Percentiles rank a stretch among this genome's conserved stretches.
These are phyloP conservation scores for Salvelinus namaycush DNA, from an alignment of 2,113 vertebrate genomes.

Conservation along the genomic window DNA sequence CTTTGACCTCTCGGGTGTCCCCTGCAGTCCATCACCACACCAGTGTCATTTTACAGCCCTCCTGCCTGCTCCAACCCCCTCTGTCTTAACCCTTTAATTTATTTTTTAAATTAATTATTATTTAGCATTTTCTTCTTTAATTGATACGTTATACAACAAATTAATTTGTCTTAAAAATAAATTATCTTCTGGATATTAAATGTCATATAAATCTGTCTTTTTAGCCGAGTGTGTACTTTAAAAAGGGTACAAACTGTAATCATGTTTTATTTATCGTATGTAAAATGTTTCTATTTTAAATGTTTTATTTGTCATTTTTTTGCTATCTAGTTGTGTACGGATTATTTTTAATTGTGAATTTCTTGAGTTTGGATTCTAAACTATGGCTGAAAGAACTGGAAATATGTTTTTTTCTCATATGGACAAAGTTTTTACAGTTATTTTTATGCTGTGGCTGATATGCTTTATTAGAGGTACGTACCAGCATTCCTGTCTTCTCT, in stretches of 20 bases:
- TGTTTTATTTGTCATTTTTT: constrained; percentile 75
- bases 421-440: constrained; percentile 55
- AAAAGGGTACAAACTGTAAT: constrained; percentile 90
- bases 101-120: constrained; percentile 79
- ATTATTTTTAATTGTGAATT: constrained; percentile 69
- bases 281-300: constrained; percentile 85
- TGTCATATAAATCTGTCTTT: constrained; percentile 68
- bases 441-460: constrained; percentile 7
- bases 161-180: constrained; percentile 42
- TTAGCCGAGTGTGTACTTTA: constrained; percentile 65
- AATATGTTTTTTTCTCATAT: constrained; percentile 69
- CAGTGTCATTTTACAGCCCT: constrained; percentile 23
- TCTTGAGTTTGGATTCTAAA: constrained; percentile 43
- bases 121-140: constrained; percentile 71
- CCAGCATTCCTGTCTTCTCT: constrained; percentile 71
- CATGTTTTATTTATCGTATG: constrained; percentile 91
- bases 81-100: constrained; percentile 71
- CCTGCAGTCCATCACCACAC: constrained; percentile 43
- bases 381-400: constrained; percentile 78
- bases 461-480: constrained; percentile 70
- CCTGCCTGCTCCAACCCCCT: constrained; percentile 4
- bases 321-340: constrained; percentile 74
- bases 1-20: constrained; percentile 62
- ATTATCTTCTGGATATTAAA: constrained; percentile 40
- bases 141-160: constrained; percentile 53